Percentiles rank a stretch among this genome's conserved stretches.
These are phyloP conservation scores for Tetragonisca angustula DNA, from an alignment of 2,888 invertebrate species.

Conservation along the genomic window DNA sequence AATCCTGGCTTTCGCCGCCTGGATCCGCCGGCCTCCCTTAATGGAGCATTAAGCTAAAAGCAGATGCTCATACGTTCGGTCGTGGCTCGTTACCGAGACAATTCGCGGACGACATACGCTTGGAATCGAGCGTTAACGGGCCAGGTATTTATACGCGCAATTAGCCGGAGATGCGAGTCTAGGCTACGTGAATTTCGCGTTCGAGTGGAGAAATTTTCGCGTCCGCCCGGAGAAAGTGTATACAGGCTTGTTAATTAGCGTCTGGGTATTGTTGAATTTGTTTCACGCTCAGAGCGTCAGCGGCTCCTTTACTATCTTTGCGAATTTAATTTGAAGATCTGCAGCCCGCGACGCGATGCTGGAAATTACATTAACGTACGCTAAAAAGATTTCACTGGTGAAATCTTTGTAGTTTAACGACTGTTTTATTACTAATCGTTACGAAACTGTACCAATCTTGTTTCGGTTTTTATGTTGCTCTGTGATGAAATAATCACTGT, in stretches of 20 bases:
- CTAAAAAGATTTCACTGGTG: no score
- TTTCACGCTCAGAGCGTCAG: not conserved
- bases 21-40: not conserved
- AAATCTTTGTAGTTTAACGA: no score
- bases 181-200: not conserved
- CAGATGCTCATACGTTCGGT: not conserved
- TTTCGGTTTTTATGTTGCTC: no score
- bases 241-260: slow-evolving; percentile 23
- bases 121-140: slow-evolving; percentile 4
- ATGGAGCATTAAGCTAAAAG: slow-evolving; percentile 19
- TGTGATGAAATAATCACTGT: no score
- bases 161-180: not conserved
- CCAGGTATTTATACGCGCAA: slow-evolving; percentile 14
- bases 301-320: not conserved
- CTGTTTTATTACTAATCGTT: no score
- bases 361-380: no score
- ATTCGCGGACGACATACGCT: slow-evolving; percentile 12
- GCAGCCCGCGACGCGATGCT: no score
- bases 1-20: slow-evolving; percentile 2
- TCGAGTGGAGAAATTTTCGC: slow-evolving; percentile 29
- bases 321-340: not conserved
- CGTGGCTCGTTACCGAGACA: slow-evolving; percentile 32
- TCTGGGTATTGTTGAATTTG: not conserved
- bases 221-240: slow-evolving; percentile 34
- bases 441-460: no score